These are phyloP conservation scores for Notolepis coatsorum DNA, from an alignment of 2,797 vertebrate genomes.

Conservation along the genomic window DNA sequence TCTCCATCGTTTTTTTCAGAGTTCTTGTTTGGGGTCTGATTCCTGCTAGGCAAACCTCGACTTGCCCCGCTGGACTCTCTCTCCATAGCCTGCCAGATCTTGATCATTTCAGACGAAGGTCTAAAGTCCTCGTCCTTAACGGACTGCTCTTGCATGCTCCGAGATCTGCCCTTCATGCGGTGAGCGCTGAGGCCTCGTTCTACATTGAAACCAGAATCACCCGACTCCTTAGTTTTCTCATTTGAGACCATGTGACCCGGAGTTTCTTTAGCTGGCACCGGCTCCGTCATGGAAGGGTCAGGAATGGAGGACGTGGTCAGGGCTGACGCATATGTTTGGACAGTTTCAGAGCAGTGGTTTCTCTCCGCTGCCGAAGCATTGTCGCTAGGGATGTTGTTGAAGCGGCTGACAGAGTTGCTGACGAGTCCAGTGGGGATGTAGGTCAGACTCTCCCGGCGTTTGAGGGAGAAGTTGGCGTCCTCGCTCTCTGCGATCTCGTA, in stretches of 20 bases:
- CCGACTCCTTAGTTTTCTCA: constrained; percentile 18
- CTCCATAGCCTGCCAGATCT: constrained; percentile 87
- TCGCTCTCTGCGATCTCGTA: constrained; percentile 86
- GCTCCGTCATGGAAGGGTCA: constrained; percentile 10
- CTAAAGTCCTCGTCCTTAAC: constrained; percentile 77
- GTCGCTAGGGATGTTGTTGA: constrained; percentile 82
- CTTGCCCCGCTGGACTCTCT: constrained; percentile 47
- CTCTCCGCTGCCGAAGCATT: constrained; percentile 31
- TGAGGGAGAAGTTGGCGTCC: constrained; percentile 82
- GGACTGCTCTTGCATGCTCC: constrained; percentile 17
- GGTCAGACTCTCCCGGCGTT: constrained; percentile 91
- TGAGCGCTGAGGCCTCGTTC: constrained; percentile 4
- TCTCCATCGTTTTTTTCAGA: constrained; percentile 38
- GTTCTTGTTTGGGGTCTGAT: constrained; percentile 14
- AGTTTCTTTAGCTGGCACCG: neutral
- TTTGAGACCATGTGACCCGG: constrained; percentile 21
- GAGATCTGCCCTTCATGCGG: neutral
- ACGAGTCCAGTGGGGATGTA: constrained; percentile 94
- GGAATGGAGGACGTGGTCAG: neutral
- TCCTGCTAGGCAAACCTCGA: constrained; percentile 25
- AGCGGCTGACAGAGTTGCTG: constrained; percentile 85
- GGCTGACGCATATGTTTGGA: neutral
- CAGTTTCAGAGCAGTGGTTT: neutral
- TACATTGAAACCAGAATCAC: constrained; percentile 17
- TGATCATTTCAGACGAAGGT: constrained; percentile 84